A percentile compares a stretch with the other conserved stretches of the same genome.
Evolutionary conservation across 2,797 vertebrate species (phyloP).

Genomic region (Danio jaintianensis): DNA sequence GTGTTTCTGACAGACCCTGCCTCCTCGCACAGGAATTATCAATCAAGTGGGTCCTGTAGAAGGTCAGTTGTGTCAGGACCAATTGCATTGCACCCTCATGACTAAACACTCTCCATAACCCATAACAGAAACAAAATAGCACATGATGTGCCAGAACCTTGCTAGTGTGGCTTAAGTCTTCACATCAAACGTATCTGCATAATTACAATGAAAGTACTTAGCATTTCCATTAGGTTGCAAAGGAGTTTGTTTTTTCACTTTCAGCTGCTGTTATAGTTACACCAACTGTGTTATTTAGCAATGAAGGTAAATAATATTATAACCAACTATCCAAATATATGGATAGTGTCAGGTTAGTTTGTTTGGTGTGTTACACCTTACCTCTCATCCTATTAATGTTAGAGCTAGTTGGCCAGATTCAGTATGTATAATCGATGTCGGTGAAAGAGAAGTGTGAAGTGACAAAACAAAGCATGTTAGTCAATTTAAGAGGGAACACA

Average conservation of each 20-base stretch:
- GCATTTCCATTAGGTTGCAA: not conserved
- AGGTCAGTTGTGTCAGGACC: slow-evolving; percentile 31
- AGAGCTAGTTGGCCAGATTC: no score
- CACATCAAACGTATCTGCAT: not conserved
- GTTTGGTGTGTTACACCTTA: no score
- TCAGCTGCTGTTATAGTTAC: not conserved
- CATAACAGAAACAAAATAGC: slow-evolving; percentile 1
- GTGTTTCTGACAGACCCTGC: slow-evolving; percentile 28
- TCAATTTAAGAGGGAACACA: no score
- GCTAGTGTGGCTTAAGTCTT: not conserved
- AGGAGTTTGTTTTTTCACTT: not conserved
- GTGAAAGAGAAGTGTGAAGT: no score
- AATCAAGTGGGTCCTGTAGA: slow-evolving; percentile 24
- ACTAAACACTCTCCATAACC: not conserved
- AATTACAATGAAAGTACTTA: not conserved
- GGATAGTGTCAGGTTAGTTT: no score
- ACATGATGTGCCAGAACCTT: not conserved
- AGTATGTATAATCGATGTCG: no score
- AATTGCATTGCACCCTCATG: slow-evolving; percentile 8
- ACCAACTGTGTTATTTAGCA: not conserved
- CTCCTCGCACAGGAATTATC: slow-evolving; percentile 12
- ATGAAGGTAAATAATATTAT: not conserved
- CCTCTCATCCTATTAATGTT: no score
- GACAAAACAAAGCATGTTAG: no score
- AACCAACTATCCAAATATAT: not conserved